A percentile compares a stretch with the other conserved stretches of the same genome.
Evolutionary conservation across 1,140 invertebrate genomes (phyloP).

Genomic region (roundworm (Caenorhabditis elegans)): WBcel235 BX284606.5:5311001-5311500

Average conservation of each 20-base stretch:
- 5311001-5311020: background rate
- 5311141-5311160: background rate
- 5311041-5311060: background rate
- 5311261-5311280: background rate
- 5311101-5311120: background rate
- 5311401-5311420: constrained; percentile 12
- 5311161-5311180: background rate
- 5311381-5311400: constrained; percentile 28
- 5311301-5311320: background rate
- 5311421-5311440: background rate
- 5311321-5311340: background rate
- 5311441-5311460: constrained; percentile 2
- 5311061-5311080: background rate
- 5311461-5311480: constrained; percentile 11
- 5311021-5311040: background rate
- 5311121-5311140: background rate
- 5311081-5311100: background rate
- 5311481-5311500: constrained; percentile 11
- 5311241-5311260: background rate
- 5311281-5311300: too few relatives aligned
- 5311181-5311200: background rate
- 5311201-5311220: constrained; percentile 19
- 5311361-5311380: constrained; percentile 27
- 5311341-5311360: background rate
- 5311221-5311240: background rate